Evolutionary conservation across 2,888 invertebrate species (phyloP).

Genomic region (Calameuta pallipes): DNA sequence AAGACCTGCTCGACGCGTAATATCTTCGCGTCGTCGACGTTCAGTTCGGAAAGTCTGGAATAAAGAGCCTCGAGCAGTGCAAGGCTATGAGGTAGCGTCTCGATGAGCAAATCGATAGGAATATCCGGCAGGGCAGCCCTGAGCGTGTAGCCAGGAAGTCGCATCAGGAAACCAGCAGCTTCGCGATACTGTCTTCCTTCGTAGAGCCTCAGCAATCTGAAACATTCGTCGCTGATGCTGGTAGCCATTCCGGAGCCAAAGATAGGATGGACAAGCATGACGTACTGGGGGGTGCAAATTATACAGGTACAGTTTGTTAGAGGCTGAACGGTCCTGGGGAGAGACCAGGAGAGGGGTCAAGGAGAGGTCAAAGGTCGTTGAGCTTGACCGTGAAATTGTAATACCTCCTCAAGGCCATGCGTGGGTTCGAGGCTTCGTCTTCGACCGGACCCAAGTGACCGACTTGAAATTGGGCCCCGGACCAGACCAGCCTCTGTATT

Average conservation of each 20-base stretch:
- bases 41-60: constrained; percentile 56
- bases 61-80: constrained; percentile 87
- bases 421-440: constrained; percentile 57
- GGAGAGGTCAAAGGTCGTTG: neutral
- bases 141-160: constrained; percentile 83
- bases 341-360: constrained; percentile 1
- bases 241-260: neutral
- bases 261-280: too few relatives aligned
- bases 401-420: constrained; percentile 58
- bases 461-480: constrained; percentile 50
- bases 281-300: too few relatives aligned
- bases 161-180: constrained; percentile 85
- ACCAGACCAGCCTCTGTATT: constrained; percentile 58
- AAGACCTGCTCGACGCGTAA: constrained; percentile 80
- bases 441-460: constrained; percentile 44
- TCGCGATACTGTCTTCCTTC: constrained; percentile 92
- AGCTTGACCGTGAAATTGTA: constrained; percentile 9
- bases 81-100: constrained; percentile 88
- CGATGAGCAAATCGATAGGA: constrained; percentile 88
- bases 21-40: constrained; percentile 59
- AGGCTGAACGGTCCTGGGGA: constrained; percentile 47
- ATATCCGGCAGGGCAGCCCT: constrained; percentile 81
- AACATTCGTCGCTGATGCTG: neutral
- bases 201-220: constrained; percentile 78
- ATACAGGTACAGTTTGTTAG: constrained; percentile 57